These are phyloP conservation scores for Alouatta palliata DNA, from an alignment of 2,113 vertebrate species.

Conservation along the genomic window DNA sequence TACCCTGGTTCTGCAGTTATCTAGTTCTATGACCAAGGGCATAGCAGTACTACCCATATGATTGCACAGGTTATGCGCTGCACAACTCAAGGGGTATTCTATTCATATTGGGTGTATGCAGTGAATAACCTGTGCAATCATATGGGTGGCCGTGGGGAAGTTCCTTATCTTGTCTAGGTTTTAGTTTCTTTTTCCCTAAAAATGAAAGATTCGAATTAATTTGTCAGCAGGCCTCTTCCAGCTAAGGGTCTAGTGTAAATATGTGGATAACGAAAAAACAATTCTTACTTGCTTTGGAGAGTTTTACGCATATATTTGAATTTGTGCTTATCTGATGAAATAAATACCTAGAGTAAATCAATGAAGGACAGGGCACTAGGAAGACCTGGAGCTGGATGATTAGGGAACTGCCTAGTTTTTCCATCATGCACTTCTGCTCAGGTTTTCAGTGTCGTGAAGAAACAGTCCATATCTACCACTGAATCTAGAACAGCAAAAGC, in stretches of 20 bases:
- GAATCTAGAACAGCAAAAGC: neutral
- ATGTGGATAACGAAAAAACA: constrained; percentile 1
- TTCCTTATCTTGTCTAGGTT: neutral
- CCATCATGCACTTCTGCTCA: neutral
- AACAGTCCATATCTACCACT: neutral
- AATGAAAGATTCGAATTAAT: neutral
- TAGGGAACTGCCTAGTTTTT: neutral
- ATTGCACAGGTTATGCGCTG: neutral
- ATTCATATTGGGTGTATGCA: neutral
- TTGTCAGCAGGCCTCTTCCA: neutral
- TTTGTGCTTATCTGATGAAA: constrained; percentile 17
- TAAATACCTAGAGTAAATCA: constrained; percentile 14
- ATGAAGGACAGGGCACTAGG: neutral
- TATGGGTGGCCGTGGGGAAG: neutral
- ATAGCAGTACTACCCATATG: neutral
- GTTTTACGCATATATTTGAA: constrained; percentile 3
- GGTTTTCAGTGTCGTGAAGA: neutral
- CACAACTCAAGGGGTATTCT: neutral
- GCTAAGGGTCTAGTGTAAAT: constrained; percentile 12
- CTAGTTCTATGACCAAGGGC: neutral
- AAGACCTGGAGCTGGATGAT: neutral
- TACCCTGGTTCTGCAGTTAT: neutral
- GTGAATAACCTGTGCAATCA: neutral
- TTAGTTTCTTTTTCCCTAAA: neutral
- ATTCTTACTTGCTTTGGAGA: neutral